phyloP scores from a whole-genome alignment of 2,113 vertebrate genomes.

The Tylochromis polylepis region DNA sequence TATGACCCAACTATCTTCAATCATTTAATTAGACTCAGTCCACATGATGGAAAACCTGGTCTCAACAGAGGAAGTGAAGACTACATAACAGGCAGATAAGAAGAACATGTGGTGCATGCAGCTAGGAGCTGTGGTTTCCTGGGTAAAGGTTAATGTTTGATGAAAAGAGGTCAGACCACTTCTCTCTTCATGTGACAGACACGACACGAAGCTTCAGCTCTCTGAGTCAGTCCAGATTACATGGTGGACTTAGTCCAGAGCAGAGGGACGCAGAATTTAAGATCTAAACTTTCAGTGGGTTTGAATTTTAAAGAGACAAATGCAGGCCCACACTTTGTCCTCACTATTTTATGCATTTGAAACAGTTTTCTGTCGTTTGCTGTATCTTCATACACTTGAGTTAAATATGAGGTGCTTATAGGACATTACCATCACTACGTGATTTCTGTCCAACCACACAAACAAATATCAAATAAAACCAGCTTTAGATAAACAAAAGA shows the following conservation, averaged over 20 bases:
- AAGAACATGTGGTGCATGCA: not conserved
- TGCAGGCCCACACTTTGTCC: too few relatives aligned
- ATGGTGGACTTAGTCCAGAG: not conserved
- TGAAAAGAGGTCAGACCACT: not conserved
- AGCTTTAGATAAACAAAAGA: rapidly evolving
- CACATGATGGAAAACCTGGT: not conserved
- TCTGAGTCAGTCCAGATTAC: not conserved
- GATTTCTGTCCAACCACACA: not conserved
- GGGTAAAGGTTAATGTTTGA: not conserved
- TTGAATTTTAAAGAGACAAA: not conserved
- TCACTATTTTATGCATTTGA: not conserved
- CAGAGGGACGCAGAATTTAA: not conserved
- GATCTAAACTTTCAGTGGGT: not conserved
- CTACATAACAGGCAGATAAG: rapidly evolving
- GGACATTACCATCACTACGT: rapidly evolving
- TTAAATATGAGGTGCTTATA: not conserved
- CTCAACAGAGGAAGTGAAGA: not conserved
- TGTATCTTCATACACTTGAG: not conserved
- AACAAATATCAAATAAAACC: not conserved
- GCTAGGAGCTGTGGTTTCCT: not conserved
- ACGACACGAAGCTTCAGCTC: not conserved
- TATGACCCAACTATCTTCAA: not conserved
- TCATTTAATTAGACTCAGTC: not conserved
- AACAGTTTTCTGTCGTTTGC: not conserved
- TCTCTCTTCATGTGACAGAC: rapidly evolving